Evolutionary conservation across 1,140 invertebrate genomes (phyloP), one percentile per base, ranked within the genome.

Genomic region (Drosophila bipectinata): DNA sequence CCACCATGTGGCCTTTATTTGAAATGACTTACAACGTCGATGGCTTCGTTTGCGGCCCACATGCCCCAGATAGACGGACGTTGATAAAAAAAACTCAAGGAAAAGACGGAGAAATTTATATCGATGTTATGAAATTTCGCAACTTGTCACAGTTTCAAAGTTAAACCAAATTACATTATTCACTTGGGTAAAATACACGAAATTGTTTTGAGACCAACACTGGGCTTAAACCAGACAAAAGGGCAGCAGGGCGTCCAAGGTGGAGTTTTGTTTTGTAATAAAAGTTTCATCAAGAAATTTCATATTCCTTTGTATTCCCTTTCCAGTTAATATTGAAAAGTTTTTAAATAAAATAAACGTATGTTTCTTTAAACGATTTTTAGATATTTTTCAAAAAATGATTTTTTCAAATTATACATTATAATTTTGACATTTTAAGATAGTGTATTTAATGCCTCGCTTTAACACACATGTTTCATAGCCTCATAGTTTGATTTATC

Each of bases 171-270:
- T 73, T 51, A 63, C 69, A 73, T 73, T 63, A 74, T 73, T 73
- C 71, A 61, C 71, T 59, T 73, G 68, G 71, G 71, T 51, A 73
- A 74, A 74, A 77, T 68, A 49, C 56, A 60, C 30, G 56, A 76
- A 68, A 76, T 76, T 76, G 72, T 54, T 76, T 61, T 49, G 62
- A 56, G 72, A 67, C 73, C 71, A 55, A 54, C 68, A 41, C 30
- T 8, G 28, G 57, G 14, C 41, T 39, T 47, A 30, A 8, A 9
- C 49, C 30, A 12, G 14, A 10, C 21, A 48, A 49, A 24, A 18
- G 32, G 32, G 12, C 34, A 34, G 51, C 26, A 18, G 24, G 30
- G 24, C 28, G 24, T 9, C n/a, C 4, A 34, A 14, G 15, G 41
- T 67, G 58, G 26, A 3, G 3, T 24, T 69, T 67, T n/a, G 32